Conservation (phyloP, 2,113 vertebrate species). For the Colinus virginianus region DNA sequence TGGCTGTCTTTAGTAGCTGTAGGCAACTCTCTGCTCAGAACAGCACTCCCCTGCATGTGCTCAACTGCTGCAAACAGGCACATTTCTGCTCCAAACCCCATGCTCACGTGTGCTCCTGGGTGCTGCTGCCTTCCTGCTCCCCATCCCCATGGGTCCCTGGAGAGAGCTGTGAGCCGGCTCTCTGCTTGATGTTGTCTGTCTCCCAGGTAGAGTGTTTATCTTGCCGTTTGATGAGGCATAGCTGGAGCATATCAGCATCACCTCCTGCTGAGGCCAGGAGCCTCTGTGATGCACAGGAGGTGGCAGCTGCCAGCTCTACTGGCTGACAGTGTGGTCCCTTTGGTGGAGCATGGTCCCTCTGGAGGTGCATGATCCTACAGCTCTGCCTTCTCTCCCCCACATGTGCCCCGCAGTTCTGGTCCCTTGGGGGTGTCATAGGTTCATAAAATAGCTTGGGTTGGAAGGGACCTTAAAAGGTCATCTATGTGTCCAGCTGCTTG, state of each 20-base stretch:
- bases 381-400: accelerated
- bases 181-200: slow-evolving; percentile 9
- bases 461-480: background rate
- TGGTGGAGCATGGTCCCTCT: accelerated
- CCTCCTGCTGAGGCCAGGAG: background rate
- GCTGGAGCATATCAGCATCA: background rate
- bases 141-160: accelerated
- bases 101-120: background rate
- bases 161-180: background rate
- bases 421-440: background rate
- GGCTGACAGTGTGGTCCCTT: accelerated
- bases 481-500: background rate
- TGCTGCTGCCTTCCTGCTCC: background rate
- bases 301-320: background rate
- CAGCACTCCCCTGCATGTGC: background rate
- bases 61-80: background rate
- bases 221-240: background rate
- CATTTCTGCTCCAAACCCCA: background rate
- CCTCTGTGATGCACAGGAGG: background rate
- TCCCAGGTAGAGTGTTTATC: background rate
- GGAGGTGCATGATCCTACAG: background rate
- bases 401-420: background rate
- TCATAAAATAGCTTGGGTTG: background rate
- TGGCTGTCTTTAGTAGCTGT: background rate
- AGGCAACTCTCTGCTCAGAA: background rate